phyloP scores from a whole-genome alignment of 2,113 vertebrate genomes.

The Abramis brama region DNA sequence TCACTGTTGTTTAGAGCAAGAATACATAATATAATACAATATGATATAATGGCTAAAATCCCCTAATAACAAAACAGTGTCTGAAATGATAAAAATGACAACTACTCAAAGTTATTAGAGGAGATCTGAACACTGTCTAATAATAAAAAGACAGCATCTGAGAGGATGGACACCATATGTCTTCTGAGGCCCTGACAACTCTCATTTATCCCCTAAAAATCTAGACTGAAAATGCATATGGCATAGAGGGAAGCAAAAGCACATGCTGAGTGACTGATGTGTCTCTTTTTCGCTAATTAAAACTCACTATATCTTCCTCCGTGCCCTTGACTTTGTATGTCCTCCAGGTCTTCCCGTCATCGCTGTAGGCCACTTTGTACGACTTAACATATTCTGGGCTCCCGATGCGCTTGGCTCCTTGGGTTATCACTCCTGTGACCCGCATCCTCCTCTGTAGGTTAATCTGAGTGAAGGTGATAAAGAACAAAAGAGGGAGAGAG shows the following conservation, averaged over 20 bases:
- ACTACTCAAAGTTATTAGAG: constrained; percentile 46
- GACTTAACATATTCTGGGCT: constrained; percentile 98
- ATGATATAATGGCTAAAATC: neutral
- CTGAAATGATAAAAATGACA: neutral
- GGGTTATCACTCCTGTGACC: constrained; percentile 97
- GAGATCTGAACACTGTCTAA: constrained; percentile 6
- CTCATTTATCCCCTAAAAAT: constrained; percentile 73
- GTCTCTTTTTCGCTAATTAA: constrained; percentile 68
- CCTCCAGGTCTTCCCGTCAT: constrained; percentile 92
- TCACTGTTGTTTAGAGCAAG: neutral
- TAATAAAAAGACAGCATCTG: constrained; percentile 56
- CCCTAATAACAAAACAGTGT: neutral
- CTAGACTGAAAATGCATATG: constrained; percentile 69
- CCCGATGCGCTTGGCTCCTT: constrained; percentile 97
- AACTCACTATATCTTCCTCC: constrained; percentile 91
- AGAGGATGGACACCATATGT: constrained; percentile 67
- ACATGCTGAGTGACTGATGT: constrained; percentile 31
- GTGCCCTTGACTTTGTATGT: constrained; percentile 95
- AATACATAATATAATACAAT: neutral
- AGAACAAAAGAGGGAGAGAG: constrained; percentile 26
- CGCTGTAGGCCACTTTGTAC: constrained; percentile 97
- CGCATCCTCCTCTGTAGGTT: constrained; percentile 97
- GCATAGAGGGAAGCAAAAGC: neutral
- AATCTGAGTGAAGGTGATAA: constrained; percentile 79
- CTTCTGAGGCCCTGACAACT: constrained; percentile 60